Conservation (phyloP, 2,888 invertebrate genomes). For the Polydrusus tereticollis region DNA sequence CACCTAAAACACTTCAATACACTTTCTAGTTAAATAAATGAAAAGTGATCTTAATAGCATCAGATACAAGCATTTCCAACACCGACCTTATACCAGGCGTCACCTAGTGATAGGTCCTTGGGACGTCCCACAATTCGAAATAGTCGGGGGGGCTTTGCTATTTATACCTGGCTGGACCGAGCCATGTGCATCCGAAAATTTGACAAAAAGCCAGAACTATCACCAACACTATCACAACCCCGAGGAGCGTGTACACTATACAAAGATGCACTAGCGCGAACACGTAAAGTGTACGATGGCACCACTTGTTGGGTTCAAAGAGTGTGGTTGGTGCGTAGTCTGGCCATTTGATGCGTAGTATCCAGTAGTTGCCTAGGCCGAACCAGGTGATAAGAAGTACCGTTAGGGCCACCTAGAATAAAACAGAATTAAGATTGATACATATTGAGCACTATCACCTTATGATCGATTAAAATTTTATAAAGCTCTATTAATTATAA, state of each 20-base stretch:
- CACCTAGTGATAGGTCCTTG: slow-evolving; percentile 59
- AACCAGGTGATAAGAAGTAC: slow-evolving; percentile 83
- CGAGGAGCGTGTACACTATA: slow-evolving; percentile 76
- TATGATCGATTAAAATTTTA: too few species aligned
- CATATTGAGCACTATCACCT: too few species aligned
- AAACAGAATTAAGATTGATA: too few species aligned
- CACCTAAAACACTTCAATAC: neutral
- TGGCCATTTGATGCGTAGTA: slow-evolving; percentile 81
- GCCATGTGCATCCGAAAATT: slow-evolving; percentile 79
- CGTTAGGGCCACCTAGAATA: slow-evolving; percentile 70
- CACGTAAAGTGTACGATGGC: slow-evolving; percentile 81
- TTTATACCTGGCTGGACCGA: slow-evolving; percentile 76
- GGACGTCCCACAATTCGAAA: slow-evolving; percentile 64
- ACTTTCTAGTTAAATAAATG: neutral
- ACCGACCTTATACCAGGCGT: neutral
- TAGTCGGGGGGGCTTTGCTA: slow-evolving; percentile 69
- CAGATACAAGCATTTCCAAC: neutral
- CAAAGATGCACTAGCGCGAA: slow-evolving; percentile 82
- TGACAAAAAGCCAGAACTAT: slow-evolving; percentile 76
- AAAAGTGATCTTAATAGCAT: neutral
- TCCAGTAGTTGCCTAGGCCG: slow-evolving; percentile 84
- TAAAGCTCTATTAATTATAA: too few species aligned
- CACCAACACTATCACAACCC: slow-evolving; percentile 71
- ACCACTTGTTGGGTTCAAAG: slow-evolving; percentile 85
- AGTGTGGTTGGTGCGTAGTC: slow-evolving; percentile 79